These are phyloP conservation scores for Tethea ocularis DNA, from an alignment of 2,888 invertebrate genomes.

Conservation along the genomic window DNA sequence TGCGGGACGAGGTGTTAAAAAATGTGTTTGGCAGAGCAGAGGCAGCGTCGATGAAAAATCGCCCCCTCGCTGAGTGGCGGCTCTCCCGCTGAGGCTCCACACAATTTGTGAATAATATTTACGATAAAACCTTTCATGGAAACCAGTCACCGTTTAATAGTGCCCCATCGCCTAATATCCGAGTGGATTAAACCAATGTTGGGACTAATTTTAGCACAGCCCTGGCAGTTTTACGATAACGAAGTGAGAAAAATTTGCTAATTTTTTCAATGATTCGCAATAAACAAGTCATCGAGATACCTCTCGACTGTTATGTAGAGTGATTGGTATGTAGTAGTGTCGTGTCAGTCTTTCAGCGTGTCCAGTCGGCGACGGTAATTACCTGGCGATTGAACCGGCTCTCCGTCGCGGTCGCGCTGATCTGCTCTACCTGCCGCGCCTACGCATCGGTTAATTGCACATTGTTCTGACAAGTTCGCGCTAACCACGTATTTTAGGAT, in stretches of 20 bases:
- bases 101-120: slow-evolving; percentile 80
- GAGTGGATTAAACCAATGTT: slow-evolving; percentile 57
- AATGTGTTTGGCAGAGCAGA: slow-evolving; percentile 78
- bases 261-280: slow-evolving; percentile 56
- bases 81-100: slow-evolving; percentile 73
- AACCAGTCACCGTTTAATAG: slow-evolving; percentile 69
- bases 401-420: slow-evolving; percentile 24
- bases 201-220: slow-evolving; percentile 52
- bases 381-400: slow-evolving; percentile 55
- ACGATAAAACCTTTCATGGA: slow-evolving; percentile 72
- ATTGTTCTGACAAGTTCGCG: slow-evolving; percentile 66
- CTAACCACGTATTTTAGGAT: slow-evolving; percentile 53
- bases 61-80: slow-evolving; percentile 76
- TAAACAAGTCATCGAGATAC: slow-evolving; percentile 66
- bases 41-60: slow-evolving; percentile 78
- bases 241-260: slow-evolving; percentile 51
- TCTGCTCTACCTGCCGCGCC: slow-evolving; percentile 44
- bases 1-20: slow-evolving; percentile 77
- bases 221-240: slow-evolving; percentile 50
- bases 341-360: slow-evolving; percentile 73
- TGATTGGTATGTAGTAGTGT: slow-evolving; percentile 31
- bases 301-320: no score
- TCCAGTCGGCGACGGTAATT: slow-evolving; percentile 69
- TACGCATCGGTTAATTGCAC: slow-evolving; percentile 61
- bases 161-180: slow-evolving; percentile 55